phyloP scores from a whole-genome alignment of 2,888 invertebrate genomes.

The Eucera pruinosa region DNA sequence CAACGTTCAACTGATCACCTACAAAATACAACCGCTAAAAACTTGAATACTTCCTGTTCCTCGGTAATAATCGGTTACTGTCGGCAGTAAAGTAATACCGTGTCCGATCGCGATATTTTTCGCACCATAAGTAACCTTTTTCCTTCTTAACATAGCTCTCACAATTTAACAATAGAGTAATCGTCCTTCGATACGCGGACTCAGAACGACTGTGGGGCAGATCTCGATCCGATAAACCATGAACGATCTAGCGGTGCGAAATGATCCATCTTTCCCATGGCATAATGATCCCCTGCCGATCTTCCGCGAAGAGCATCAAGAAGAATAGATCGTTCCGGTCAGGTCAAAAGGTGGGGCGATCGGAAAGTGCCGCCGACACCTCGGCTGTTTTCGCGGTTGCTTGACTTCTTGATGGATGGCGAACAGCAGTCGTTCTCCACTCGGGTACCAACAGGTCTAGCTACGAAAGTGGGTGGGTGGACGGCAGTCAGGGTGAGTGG shows the following conservation, averaged over 20 bases:
- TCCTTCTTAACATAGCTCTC: not conserved
- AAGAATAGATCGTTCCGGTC: conserved; percentile 49
- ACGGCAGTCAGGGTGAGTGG: conserved; percentile 73
- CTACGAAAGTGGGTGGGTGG: conserved; percentile 71
- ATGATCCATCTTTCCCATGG: conserved; percentile 31
- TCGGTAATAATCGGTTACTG: not conserved
- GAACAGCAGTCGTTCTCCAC: conserved; percentile 43
- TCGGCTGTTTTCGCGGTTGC: conserved; percentile 44
- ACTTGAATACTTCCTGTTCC: not conserved
- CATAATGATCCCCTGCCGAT: not conserved
- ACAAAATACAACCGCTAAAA: not conserved
- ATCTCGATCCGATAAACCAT: conserved; percentile 23
- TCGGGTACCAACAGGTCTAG: conserved; percentile 56
- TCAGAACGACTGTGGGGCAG: not conserved
- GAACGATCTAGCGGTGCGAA: conserved; percentile 11
- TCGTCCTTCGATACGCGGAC: conserved; percentile 11
- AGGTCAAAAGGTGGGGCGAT: conserved; percentile 51
- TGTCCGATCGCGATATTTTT: not conserved
- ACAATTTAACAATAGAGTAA: conserved; percentile 25
- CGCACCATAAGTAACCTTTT: not conserved
- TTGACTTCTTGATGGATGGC: conserved; percentile 63
- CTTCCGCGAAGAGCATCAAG: conserved; percentile 18
- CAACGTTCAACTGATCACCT: too few species aligned
- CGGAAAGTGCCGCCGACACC: conserved; percentile 45
- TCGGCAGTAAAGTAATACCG: not conserved